Conservation (phyloP, 2,113 vertebrate species). For the Gila orcuttii region DNA sequence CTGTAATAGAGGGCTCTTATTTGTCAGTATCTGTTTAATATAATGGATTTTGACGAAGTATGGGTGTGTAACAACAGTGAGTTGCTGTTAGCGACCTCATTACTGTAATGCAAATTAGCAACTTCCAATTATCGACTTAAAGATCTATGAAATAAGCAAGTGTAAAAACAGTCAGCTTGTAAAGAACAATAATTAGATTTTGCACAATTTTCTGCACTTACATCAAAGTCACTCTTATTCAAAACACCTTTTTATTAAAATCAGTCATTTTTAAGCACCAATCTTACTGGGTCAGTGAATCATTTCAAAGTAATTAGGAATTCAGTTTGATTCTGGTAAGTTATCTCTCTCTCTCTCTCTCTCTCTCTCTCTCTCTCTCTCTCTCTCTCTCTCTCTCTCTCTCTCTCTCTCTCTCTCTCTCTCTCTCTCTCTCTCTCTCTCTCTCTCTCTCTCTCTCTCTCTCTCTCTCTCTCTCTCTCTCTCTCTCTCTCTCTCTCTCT, state of each 20-base stretch:
- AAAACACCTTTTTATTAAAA: conserved; percentile 53
- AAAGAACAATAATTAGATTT: conserved; percentile 29
- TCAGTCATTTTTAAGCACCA: conserved; percentile 45
- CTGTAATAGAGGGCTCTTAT: neutral
- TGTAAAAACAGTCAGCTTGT: conserved; percentile 34
- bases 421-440: conserved; percentile 47
- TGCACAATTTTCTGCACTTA: conserved; percentile 6
- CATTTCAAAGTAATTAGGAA: conserved; percentile 54
- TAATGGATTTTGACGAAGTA: conserved; percentile 4
- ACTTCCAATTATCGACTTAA: conserved; percentile 9
- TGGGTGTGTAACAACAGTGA: neutral
- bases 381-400: conserved; percentile 46
- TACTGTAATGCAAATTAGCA: neutral
- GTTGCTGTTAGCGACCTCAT: neutral
- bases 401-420: conserved; percentile 28
- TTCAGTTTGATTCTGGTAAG: conserved; percentile 58
- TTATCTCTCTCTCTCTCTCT: conserved; percentile 28
- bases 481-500: conserved; percentile 23
- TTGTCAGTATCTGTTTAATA: conserved; percentile 12
- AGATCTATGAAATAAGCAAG: neutral
- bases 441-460: conserved; percentile 44
- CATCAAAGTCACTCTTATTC: conserved; percentile 41
- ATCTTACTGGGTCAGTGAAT: conserved; percentile 45
- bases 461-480: conserved; percentile 25
- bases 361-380: conserved; percentile 43